Evolutionary conservation across 2,888 invertebrate species (phyloP).

Genomic region (Ligdia adustata): DNA sequence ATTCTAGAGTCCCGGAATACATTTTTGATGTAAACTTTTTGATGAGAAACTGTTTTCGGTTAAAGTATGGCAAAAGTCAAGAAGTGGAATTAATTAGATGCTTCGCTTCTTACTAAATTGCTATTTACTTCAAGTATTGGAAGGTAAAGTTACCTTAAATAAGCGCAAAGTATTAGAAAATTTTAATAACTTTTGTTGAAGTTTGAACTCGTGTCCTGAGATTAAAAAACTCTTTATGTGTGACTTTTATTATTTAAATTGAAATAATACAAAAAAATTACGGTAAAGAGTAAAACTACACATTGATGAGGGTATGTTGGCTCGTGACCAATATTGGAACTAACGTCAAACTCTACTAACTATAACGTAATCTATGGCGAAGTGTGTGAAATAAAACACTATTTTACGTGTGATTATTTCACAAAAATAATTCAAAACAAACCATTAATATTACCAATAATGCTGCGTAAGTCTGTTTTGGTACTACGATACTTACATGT

Average conservation of each 20-base stretch:
- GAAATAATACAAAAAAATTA: no score
- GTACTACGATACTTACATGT: no score
- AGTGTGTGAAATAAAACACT: no score
- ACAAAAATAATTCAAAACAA: no score
- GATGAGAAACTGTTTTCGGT: constrained; percentile 44
- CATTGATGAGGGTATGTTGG: no score
- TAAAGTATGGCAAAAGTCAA: constrained; percentile 25
- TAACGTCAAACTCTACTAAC: no score
- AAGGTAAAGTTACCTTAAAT: constrained; percentile 16
- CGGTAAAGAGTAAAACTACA: no score
- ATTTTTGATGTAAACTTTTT: constrained; percentile 62
- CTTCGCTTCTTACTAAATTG: constrained; percentile 12
- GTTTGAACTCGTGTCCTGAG: constrained; percentile 2
- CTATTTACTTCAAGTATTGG: constrained; percentile 17
- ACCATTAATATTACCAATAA: no score
- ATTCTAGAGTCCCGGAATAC: constrained; percentile 66
- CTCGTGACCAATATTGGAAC: no score
- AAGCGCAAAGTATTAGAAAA: constrained; percentile 8
- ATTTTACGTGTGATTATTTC: no score
- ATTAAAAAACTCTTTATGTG: background rate
- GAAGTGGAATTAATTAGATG: constrained; percentile 31
- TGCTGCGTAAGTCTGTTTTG: no score
- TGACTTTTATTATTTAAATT: background rate
- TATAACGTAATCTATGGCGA: no score
- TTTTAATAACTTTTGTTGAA: constrained; percentile 6